Evolutionary conservation across 2,797 vertebrate genomes (phyloP), one percentile per base, ranked within the genome.

Genomic region (Geotrypetes seraphini): DNA sequence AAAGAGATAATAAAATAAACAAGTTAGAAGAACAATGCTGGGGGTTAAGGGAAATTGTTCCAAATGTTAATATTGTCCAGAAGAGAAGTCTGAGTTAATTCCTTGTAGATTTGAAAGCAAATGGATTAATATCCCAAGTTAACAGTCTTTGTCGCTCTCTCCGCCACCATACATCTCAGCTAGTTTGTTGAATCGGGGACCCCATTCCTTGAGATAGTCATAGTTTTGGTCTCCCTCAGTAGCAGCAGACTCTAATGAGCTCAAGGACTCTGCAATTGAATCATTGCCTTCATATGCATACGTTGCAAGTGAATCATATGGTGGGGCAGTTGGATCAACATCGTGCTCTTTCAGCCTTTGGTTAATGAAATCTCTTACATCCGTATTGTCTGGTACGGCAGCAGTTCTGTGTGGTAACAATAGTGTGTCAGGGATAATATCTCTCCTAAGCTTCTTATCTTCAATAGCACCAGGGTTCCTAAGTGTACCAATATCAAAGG

Each of bases 121-220:
- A 39, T 25, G 43, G 50, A 54, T 48, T 14, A 42, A 24, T 33
- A 31, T 25, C 47, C 38, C 59, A 53, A 36, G 67, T 75, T 82
- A 89, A 56, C 84, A 73, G 66, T 94, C 90, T 60, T 87, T 87
- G 50, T 90, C 88, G 6, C 86, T 85, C 25, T 91, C 91, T 48
- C 86, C 92, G 22, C 88, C 92, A 50, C 93, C 92, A 19, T 99
- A 99, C 92, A 99, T 91, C 54, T 99, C 96, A 1, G 96, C 93
- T 46, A 99, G 46, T 81, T 96, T 97, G 44, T 92, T 90, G 33
- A 99, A 99, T 3, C 85, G 89, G 3, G 94, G 91, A 5, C 95
- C 95, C 95, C 95, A 99, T 57, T 87, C 89, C 61, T 86, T 86
- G 60, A 99, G 91, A 78, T 94, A 99, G 68, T 99, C 94, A 30